Percentiles rank a stretch among this genome's conserved stretches.
Conservation (phyloP, 2,113 vertebrate genomes). For the Myotis lucifugus region DNA sequence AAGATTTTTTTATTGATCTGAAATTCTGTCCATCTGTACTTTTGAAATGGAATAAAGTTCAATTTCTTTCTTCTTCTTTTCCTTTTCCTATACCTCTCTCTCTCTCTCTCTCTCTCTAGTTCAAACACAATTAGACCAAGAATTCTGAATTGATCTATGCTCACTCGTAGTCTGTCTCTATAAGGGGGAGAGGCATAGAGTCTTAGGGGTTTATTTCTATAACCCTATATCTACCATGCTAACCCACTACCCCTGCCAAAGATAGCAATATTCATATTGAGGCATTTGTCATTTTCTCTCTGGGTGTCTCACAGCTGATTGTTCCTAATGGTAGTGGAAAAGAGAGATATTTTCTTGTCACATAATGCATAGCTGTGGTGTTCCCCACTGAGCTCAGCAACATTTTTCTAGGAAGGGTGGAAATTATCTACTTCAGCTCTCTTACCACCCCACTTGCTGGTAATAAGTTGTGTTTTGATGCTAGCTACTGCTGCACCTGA, state of each 20-base stretch:
- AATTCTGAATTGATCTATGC: not conserved
- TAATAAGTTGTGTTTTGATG: constrained; percentile 34
- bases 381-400: constrained; percentile 39
- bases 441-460: not conserved
- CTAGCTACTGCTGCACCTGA: not conserved
- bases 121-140: constrained; percentile 30
- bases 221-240: not conserved
- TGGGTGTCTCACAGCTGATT: not conserved
- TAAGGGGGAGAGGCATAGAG: not conserved
- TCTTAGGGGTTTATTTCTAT: not conserved
- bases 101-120: not conserved
- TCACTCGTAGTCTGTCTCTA: not conserved
- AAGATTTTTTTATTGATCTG: constrained; percentile 1
- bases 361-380: not conserved
- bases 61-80: not conserved
- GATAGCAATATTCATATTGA: constrained; percentile 42
- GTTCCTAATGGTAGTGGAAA: not conserved
- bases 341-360: constrained; percentile 50
- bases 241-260: not conserved
- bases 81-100: not conserved
- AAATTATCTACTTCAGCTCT: constrained; percentile 24
- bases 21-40: not conserved
- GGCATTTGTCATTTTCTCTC: constrained; percentile 30
- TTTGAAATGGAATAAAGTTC: constrained; percentile 20
- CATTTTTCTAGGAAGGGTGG: constrained; percentile 24